Evolutionary conservation across 2,888 invertebrate genomes (phyloP).

Genomic region (Petrophora chlorosata): DNA sequence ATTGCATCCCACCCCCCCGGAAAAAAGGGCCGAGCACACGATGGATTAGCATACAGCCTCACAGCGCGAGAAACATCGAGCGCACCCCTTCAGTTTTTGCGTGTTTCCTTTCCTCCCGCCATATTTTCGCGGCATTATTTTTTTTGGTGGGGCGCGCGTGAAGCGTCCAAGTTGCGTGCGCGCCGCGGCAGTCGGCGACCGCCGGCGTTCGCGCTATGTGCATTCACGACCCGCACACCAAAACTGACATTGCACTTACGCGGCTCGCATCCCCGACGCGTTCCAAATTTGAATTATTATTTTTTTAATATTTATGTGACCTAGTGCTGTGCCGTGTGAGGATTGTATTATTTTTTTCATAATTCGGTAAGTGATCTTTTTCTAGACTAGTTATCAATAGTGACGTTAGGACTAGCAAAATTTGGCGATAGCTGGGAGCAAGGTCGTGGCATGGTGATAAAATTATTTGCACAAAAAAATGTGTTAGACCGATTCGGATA

Average conservation of each 20-base stretch:
- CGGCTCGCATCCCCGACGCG: slow-evolving; percentile 25
- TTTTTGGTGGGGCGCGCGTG: slow-evolving; percentile 60
- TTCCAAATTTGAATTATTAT: slow-evolving; percentile 35
- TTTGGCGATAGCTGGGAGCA: slow-evolving; percentile 80
- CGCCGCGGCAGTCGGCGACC: slow-evolving; percentile 70
- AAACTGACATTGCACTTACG: slow-evolving; percentile 17
- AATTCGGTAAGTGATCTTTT: slow-evolving; percentile 41
- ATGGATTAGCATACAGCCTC: slow-evolving; percentile 83
- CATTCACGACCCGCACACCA: slow-evolving; percentile 13
- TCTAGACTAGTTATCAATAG: slow-evolving; percentile 60
- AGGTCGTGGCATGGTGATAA: slow-evolving; percentile 78
- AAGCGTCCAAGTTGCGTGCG: slow-evolving; percentile 63
- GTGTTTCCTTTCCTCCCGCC: slow-evolving; percentile 73
- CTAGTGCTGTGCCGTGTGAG: slow-evolving; percentile 55
- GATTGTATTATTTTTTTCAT: slow-evolving; percentile 43
- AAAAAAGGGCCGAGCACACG: slow-evolving; percentile 69
- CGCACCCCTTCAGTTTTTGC: slow-evolving; percentile 79
- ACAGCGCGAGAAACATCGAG: slow-evolving; percentile 61
- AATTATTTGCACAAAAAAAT: slow-evolving; percentile 82
- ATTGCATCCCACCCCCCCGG: slow-evolving; percentile 80
- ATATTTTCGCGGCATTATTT: slow-evolving; percentile 73
- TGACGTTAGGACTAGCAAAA: slow-evolving; percentile 75
- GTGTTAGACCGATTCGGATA: slow-evolving; percentile 78
- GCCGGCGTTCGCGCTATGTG: slow-evolving; percentile 58
- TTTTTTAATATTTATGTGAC: slow-evolving; percentile 44